phyloP scores from a whole-genome alignment of 2,797 vertebrate species.

The Fratercula arctica region DNA sequence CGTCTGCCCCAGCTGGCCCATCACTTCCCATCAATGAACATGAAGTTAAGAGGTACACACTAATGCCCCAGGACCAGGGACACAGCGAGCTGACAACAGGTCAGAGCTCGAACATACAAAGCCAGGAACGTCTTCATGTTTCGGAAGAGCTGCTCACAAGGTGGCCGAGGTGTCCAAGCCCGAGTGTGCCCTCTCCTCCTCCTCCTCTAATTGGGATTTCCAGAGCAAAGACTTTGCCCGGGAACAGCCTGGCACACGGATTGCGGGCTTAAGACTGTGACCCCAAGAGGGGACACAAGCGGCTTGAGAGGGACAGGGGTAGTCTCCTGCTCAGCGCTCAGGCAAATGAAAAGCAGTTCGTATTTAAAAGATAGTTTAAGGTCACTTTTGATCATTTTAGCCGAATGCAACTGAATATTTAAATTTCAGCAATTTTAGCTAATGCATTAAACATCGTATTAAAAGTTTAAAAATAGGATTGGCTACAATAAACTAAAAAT shows the following conservation, averaged over 20 bases:
- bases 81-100: background rate
- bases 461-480: background rate
- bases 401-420: background rate
- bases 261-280: background rate
- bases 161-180: background rate
- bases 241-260: background rate
- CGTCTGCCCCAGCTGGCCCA: accelerated
- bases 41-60: accelerated
- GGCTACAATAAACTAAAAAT: background rate
- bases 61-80: background rate
- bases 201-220: background rate
- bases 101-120: accelerated
- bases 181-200: background rate
- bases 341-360: background rate
- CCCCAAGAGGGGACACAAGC: background rate
- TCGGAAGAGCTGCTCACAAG: background rate
- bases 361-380: background rate
- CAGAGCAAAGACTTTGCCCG: background rate
- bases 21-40: background rate
- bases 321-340: background rate
- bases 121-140: accelerated
- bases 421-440: background rate
- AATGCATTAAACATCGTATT: background rate
- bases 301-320: accelerated
- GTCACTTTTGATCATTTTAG: background rate